Evolutionary conservation across 2,797 vertebrate genomes (phyloP).

Genomic region (Gastrophryne carolinensis): DNA sequence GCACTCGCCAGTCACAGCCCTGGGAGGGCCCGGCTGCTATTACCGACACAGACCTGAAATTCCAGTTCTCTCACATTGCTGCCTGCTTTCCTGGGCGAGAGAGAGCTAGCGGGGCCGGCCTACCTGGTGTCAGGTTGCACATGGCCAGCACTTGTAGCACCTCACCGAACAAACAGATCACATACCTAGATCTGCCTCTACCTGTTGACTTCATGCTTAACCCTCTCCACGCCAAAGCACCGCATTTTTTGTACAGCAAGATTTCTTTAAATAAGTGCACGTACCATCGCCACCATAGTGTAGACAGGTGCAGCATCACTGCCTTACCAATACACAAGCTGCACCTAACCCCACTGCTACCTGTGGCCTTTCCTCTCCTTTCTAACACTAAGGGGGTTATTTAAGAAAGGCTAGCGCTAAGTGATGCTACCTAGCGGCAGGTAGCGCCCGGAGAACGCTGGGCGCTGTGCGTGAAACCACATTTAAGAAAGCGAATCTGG

Average conservation of each 20-base stretch:
- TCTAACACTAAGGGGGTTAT: too few species aligned
- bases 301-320: too few species aligned
- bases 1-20: slow-evolving; percentile 53
- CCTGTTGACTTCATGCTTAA: slow-evolving; percentile 67
- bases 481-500: too few species aligned
- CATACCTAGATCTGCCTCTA: slow-evolving; percentile 71
- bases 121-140: slow-evolving; percentile 72
- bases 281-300: too few species aligned
- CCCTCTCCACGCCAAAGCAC: slow-evolving; percentile 54
- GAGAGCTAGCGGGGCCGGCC: slow-evolving; percentile 63
- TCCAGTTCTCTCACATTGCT: slow-evolving; percentile 77
- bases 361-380: too few species aligned
- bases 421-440: too few species aligned
- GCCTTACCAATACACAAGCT: too few species aligned
- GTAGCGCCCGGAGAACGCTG: too few species aligned
- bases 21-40: slow-evolving; percentile 60
- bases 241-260: background rate
- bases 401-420: too few species aligned
- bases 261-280: too few species aligned
- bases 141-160: slow-evolving; percentile 67
- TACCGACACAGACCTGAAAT: slow-evolving; percentile 75
- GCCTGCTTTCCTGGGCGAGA: slow-evolving; percentile 68
- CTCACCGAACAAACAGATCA: slow-evolving; percentile 70
- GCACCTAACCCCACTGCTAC: too few species aligned
- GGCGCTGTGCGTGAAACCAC: too few species aligned